phyloP scores from a whole-genome alignment of 2,113 vertebrate species.

The Coryphaenoides rupestris region DNA sequence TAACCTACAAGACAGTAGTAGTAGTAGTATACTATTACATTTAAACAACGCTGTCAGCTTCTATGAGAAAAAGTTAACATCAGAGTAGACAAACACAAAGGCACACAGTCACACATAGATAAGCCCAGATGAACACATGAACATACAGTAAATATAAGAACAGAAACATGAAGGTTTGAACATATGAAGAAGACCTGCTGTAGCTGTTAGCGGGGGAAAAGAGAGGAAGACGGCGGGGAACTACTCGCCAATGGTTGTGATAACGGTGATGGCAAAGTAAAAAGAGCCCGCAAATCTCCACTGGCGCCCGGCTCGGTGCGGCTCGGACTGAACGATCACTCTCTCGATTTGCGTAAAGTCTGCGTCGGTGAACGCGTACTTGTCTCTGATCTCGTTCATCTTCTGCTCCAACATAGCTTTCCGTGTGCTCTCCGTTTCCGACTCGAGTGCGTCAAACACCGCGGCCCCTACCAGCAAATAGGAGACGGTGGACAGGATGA shows the following conservation, averaged over 20 bases:
- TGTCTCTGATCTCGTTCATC: conserved; percentile 74
- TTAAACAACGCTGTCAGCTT: neutral
- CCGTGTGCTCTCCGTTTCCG: conserved; percentile 76
- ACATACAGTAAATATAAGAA: too few relatives aligned
- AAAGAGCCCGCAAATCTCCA: conserved; percentile 88
- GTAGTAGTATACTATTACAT: conserved; percentile 3
- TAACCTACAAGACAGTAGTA: conserved; percentile 76
- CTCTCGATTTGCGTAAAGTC: conserved; percentile 82
- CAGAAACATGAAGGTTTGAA: neutral
- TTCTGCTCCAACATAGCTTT: conserved; percentile 78
- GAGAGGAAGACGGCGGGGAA: neutral
- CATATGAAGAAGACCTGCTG: too few relatives aligned
- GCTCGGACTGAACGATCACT: conserved; percentile 78
- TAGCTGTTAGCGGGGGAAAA: too few relatives aligned
- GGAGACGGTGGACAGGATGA: conserved; percentile 81
- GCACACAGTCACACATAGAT: too few relatives aligned
- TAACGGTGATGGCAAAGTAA: conserved; percentile 90
- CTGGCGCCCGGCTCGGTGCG: conserved; percentile 81
- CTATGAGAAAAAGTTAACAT: neutral
- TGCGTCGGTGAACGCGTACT: conserved; percentile 77
- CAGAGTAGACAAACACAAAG: too few relatives aligned
- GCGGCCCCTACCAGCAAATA: conserved; percentile 87
- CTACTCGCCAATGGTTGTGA: conserved; percentile 87
- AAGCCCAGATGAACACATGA: neutral
- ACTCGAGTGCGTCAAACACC: conserved; percentile 87